Evolutionary conservation across 2,888 invertebrate genomes (phyloP), one percentile per base, ranked within the genome.

Genomic region (Drosophila neutralis): DNA sequence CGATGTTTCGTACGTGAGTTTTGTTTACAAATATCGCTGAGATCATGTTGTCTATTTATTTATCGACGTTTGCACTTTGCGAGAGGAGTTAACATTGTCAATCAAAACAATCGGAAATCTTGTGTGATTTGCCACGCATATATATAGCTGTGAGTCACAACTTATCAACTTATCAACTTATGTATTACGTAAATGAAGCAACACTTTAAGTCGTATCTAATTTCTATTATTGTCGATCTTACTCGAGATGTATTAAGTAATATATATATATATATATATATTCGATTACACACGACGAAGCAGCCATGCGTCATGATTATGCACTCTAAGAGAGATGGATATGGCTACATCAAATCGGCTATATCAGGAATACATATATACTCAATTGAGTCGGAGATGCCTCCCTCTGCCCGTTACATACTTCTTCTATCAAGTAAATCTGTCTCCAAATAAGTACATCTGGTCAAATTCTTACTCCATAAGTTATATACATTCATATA

Each of bases 1-100:
- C 40, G 42, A 36, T 45, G 48, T 73, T 73, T 35, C 59, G 76
- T 76, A 65, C 53, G 60, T 42, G 63, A 38, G 57, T 61, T 74
- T 79, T 76, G 76, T 79, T 79, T 79, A 76, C 76, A 59, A 51
- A 65, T 61, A 42, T 68, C 69, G n/a, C 40, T 78, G 79, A 78
- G 75, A 76, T 74, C 60, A 73, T 58, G 24, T 42, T 57, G 53
- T 45, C 31, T 59, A 60, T 29, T 48, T 59, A 45, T 52, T 56
- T 63, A 51, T 45, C 24, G 27, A 51, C 38, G 35, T 42, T 45
- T 45, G 15, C 21, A 45, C 7, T 45, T 57, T 42, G 59, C 42
- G 40, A 72, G 65, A 64, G 57, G 27, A 10, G 33, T 18, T 40
- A 52, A 38, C 18, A 33, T 27, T 35, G 54, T 35, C 29, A 49